phyloP scores from a whole-genome alignment of 2,113 vertebrate species.

The Larimichthys crocea region DNA sequence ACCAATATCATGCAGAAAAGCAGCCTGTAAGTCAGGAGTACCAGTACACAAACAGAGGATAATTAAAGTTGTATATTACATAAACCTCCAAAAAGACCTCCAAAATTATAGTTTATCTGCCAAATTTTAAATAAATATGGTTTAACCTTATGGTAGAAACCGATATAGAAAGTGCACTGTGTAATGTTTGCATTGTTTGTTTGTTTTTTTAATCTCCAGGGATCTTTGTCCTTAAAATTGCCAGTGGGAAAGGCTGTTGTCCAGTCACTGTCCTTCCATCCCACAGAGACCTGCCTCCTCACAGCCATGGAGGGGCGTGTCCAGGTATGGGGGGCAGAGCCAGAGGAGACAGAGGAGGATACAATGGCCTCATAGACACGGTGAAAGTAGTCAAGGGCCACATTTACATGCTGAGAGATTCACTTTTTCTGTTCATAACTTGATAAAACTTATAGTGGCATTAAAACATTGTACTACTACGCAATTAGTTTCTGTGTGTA shows the following conservation, averaged over 20 bases:
- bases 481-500: no score
- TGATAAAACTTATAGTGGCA: no score
- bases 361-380: not conserved
- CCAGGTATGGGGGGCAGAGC: conserved; percentile 89
- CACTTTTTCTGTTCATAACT: no score
- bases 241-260: conserved; percentile 88
- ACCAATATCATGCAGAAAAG: not conserved
- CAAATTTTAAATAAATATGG: not conserved
- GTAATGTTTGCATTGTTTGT: not conserved
- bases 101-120: not conserved
- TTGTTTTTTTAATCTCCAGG: conserved; percentile 74
- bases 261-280: conserved; percentile 93
- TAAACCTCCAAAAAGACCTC: not conserved
- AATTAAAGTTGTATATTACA: not conserved
- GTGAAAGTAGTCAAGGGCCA: not conserved
- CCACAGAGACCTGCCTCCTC: conserved; percentile 86
- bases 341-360: conserved; percentile 74
- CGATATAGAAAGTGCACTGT: not conserved
- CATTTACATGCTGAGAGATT: no score
- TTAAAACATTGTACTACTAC: no score
- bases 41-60: no score
- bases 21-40: not conserved
- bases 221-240: conserved; percentile 85
- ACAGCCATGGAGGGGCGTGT: conserved; percentile 86
- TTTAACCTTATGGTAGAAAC: not conserved